Percentiles rank a stretch among this genome's conserved stretches.
Conservation (phyloP, 2,888 invertebrate genomes). For the Macrosiphum euphorbiae region DNA sequence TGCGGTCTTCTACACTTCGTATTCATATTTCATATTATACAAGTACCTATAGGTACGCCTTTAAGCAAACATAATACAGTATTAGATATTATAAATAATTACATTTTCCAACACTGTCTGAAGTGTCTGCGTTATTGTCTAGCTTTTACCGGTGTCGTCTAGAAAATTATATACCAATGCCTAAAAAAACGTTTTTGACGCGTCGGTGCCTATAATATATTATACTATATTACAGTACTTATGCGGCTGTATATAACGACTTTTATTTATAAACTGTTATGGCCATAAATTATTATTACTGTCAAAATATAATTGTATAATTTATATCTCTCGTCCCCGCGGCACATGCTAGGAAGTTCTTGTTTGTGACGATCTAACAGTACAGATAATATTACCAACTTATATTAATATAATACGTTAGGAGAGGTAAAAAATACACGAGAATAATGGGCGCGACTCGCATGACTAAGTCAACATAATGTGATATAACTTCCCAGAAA, state of each 20-base stretch:
- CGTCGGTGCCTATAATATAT: not conserved
- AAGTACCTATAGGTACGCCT: not conserved
- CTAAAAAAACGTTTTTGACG: not conserved
- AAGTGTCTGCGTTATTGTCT: not conserved
- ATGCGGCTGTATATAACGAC: not conserved
- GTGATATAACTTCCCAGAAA: not conserved
- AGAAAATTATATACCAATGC: constrained; percentile 7
- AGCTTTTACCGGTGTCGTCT: not conserved
- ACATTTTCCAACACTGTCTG: not conserved
- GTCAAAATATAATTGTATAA: constrained; percentile 22
- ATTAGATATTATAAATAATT: not conserved
- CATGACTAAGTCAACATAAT: constrained; percentile 7
- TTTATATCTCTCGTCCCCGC: not conserved
- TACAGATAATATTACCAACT: constrained; percentile 5
- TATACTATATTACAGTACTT: not conserved
- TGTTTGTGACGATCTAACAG: constrained; percentile 1
- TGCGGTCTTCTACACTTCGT: not conserved
- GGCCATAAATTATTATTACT: not conserved
- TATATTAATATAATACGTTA: not conserved
- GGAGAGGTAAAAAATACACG: not conserved
- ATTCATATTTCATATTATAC: not conserved
- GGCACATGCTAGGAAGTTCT: constrained; percentile 1
- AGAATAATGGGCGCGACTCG: not conserved
- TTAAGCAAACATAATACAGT: not conserved
- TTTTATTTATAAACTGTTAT: constrained; percentile 2